These are phyloP conservation scores for Zapornia atra DNA, from an alignment of 2,113 vertebrate genomes.

Conservation along the genomic window DNA sequence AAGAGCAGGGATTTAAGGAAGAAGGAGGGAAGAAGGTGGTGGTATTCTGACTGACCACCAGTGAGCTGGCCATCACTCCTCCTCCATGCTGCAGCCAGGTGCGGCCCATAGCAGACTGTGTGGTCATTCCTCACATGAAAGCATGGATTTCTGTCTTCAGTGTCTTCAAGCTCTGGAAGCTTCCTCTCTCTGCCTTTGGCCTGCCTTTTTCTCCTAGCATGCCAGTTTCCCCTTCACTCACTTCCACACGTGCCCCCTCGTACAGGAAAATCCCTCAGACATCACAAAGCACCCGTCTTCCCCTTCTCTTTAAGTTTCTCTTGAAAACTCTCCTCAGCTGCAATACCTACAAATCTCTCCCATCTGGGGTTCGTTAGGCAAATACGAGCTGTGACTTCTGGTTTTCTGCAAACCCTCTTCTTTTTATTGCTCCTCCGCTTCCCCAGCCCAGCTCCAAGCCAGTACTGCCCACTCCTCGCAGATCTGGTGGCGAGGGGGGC, in stretches of 20 bases:
- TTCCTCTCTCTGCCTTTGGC: background rate
- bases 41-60: background rate
- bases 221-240: background rate
- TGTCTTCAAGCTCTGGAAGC: background rate
- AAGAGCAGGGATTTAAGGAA: background rate
- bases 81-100: background rate
- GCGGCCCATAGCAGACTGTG: background rate
- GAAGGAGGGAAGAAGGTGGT: background rate
- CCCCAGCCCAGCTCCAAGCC: background rate
- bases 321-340: background rate
- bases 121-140: background rate
- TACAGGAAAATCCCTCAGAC: background rate
- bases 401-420: background rate
- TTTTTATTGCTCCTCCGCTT: background rate
- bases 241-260: background rate
- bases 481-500: background rate
- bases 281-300: background rate
- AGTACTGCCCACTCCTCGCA: background rate
- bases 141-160: background rate
- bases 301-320: background rate
- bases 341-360: background rate
- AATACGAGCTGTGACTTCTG: background rate
- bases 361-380: conserved; percentile 5
- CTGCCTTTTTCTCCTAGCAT: background rate
- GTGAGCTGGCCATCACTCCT: background rate